These are phyloP conservation scores for Nineta flava DNA, from an alignment of 2,888 invertebrate genomes.

Conservation along the genomic window DNA sequence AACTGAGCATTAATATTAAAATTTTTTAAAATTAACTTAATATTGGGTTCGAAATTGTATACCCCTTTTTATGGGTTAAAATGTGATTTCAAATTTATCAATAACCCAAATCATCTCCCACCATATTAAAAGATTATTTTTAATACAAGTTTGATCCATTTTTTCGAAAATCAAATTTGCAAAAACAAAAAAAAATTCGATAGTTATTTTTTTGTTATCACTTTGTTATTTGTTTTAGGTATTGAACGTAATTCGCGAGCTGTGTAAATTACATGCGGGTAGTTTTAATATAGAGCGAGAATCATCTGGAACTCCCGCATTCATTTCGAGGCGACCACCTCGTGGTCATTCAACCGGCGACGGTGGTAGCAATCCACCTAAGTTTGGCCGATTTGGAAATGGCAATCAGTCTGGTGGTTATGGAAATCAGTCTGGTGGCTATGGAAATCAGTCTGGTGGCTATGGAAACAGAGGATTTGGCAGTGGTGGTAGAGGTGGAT, in stretches of 20 bases:
- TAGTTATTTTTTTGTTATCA: background rate
- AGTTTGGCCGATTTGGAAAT: constrained; percentile 14
- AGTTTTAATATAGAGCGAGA: constrained; percentile 36
- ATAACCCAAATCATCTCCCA: too few relatives aligned
- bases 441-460: too few relatives aligned
- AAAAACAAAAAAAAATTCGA: background rate
- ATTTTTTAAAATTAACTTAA: too few relatives aligned
- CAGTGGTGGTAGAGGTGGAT: constrained; percentile 16
- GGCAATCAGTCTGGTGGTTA: constrained; percentile 24
- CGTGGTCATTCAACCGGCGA: constrained; percentile 23
- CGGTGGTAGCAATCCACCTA: constrained; percentile 17
- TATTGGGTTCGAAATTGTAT: too few relatives aligned
- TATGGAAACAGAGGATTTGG: constrained; percentile 16
- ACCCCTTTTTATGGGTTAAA: too few relatives aligned
- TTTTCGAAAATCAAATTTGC: too few relatives aligned
- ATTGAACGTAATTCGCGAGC: constrained; percentile 48
- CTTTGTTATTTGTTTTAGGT: constrained; percentile 29
- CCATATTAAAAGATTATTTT: too few relatives aligned
- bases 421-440: constrained; percentile 22
- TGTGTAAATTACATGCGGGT: constrained; percentile 66
- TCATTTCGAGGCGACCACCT: constrained; percentile 34
- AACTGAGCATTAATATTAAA: too few relatives aligned
- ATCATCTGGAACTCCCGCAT: constrained; percentile 29
- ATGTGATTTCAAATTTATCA: too few relatives aligned
- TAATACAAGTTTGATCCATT: too few relatives aligned